Base-by-base conservation (phyloP, 2,888 invertebrate species). In the Chrysotoxum bicinctum region DNA sequence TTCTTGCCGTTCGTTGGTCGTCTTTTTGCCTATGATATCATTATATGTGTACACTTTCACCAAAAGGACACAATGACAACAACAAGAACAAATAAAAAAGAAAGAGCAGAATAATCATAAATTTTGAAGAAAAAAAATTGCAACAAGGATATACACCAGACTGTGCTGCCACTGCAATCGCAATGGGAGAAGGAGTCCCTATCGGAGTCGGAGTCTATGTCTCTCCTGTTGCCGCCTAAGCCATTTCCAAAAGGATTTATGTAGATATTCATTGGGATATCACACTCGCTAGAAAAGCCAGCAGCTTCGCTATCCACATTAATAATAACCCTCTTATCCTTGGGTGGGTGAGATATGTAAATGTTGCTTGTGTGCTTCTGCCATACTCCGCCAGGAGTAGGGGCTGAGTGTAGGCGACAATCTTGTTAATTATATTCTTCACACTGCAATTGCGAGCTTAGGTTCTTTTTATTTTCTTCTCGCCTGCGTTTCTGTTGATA, bases 341-440 rank as follows among this genome's bases (percentile, higher is more conserved):
- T 54, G 48, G 69, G n/a, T 66, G 54, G 79, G 64, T 52, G 75
- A 66, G 54, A 75, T 80, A 81, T 85, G 85, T 69, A 85, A 85
- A 85, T 81, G 54, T 50, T 66, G 32, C 62, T 64, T 32, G 58
- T 40, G 37, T 60, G 37, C 32, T 48, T 48, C 32, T 21, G 21
- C 12, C 14, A n/a, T 30, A 19, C 26, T 2, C 8, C 7, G 1
- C 10, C 26, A 23, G 16, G 10, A 30, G 23, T 1, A 2, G 43
- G 12, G 7, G n/a, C 43, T 26, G n/a, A 50, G 48, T 35, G 73
- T 50, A 81, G 85, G 85, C 86, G 86, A 86, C 86, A 86, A 86
- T 86, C 86, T 82, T 86, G 86, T 86, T 86, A 86, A 86, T 86
- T 86, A 86, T 86, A 86, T 82, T 86, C 81, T 86, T 82, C 86